phyloP scores from a whole-genome alignment of 2,113 vertebrate species.

The Neopipo cinnamomea region DNA sequence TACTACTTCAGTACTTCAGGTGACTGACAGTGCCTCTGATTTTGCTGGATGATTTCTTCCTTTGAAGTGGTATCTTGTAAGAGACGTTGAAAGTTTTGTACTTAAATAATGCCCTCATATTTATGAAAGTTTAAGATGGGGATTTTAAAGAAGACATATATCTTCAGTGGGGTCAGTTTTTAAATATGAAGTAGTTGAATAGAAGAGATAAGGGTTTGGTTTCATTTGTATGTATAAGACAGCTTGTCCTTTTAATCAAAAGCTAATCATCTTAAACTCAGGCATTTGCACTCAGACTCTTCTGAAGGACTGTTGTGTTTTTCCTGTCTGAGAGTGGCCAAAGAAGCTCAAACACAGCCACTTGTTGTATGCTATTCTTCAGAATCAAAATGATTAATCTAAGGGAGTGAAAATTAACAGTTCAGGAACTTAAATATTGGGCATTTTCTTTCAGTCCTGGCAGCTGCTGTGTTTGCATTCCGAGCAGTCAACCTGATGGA shows the following conservation, averaged over 20 bases:
- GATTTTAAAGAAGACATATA: neutral
- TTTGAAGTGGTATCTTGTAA: neutral
- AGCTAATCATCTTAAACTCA: neutral
- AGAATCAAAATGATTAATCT: neutral
- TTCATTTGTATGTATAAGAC: neutral
- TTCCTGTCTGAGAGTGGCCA: neutral
- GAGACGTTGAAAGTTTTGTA: neutral
- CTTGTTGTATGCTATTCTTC: neutral
- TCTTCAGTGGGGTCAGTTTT: neutral
- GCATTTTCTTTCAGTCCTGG: conserved; percentile 85
- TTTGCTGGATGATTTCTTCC: neutral
- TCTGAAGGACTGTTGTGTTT: neutral
- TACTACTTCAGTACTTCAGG: neutral
- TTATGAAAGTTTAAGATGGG: neutral
- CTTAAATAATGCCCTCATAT: neutral
- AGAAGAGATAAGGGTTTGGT: neutral
- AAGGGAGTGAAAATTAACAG: neutral
- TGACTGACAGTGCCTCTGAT: neutral
- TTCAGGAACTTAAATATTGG: conserved; percentile 61
- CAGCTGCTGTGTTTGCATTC: conserved; percentile 96
- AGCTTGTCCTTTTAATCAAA: neutral
- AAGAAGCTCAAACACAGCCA: neutral
- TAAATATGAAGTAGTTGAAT: neutral
- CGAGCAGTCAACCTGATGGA: conserved; percentile 99
- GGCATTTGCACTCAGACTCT: neutral